A percentile compares a stretch with the other conserved stretches of the same genome.
Conservation (phyloP, 1,140 invertebrate species). For the Protaetia brevitarsis region DNA sequence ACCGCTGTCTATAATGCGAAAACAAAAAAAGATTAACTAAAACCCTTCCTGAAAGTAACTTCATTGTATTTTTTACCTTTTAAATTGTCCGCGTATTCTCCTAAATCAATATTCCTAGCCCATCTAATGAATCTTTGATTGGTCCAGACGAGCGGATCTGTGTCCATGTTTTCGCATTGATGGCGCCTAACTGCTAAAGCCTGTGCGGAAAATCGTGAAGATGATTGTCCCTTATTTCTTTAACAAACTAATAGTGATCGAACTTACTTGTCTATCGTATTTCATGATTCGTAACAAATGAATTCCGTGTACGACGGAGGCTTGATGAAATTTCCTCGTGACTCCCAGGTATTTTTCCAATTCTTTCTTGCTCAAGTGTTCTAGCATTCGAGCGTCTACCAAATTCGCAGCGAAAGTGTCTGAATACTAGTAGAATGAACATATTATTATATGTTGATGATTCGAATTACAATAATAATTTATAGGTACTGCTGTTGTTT, state of each 20-base stretch:
- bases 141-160: slow-evolving; percentile 92
- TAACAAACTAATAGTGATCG: neutral
- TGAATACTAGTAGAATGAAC: no score
- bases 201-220: slow-evolving; percentile 50
- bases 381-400: slow-evolving; percentile 88
- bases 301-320: slow-evolving; percentile 88
- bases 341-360: slow-evolving; percentile 88
- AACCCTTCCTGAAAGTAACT: neutral
- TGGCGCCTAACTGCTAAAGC: slow-evolving; percentile 80
- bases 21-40: neutral
- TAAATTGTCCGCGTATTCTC: slow-evolving; percentile 91
- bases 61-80: slow-evolving; percentile 61
- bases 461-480: no score
- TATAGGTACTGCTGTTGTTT: no score
- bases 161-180: slow-evolving; percentile 82
- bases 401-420: slow-evolving; percentile 85
- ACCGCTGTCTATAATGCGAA: slow-evolving; percentile 70
- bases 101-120: slow-evolving; percentile 88
- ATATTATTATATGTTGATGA: no score
- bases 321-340: slow-evolving; percentile 89
- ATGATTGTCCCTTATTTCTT: neutral
- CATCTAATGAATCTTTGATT: slow-evolving; percentile 90
- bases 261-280: slow-evolving; percentile 82
- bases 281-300: slow-evolving; percentile 87
- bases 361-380: slow-evolving; percentile 89